Percentiles rank a stretch among this genome's conserved stretches.
These are phyloP conservation scores for Panagrolaimus sp. DNA, from an alignment of 1,140 invertebrate species.

Conservation along the genomic window DNA sequence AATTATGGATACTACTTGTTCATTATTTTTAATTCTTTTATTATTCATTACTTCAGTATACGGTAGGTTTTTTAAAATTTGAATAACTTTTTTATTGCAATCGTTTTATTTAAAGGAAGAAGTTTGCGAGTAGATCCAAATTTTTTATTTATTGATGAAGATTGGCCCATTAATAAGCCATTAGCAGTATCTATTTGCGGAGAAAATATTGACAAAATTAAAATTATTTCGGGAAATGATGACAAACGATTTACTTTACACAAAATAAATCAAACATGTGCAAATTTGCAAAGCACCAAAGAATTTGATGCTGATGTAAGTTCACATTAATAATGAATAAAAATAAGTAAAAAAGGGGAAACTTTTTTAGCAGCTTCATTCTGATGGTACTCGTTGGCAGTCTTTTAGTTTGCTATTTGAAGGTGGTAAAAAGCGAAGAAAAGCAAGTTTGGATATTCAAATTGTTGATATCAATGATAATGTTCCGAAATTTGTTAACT, in stretches of 20 bases:
- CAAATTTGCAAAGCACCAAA: neutral
- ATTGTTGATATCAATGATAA: constrained; percentile 17
- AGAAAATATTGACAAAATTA: constrained; percentile 4
- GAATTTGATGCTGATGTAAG: constrained; percentile 16
- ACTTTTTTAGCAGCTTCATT: constrained; percentile 16
- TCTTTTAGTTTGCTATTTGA: constrained; percentile 5
- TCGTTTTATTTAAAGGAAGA: constrained; percentile 10
- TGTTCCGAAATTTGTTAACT: constrained; percentile 10
- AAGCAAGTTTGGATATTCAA: constrained; percentile 13
- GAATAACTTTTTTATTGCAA: neutral
- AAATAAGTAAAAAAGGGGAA: neutral
- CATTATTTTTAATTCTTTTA: neutral
- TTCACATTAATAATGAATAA: neutral
- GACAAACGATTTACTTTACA: neutral
- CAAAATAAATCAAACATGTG: constrained; percentile 12
- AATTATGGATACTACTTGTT: too few relatives aligned
- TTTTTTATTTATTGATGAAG: constrained; percentile 19
- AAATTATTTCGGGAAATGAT: constrained; percentile 13
- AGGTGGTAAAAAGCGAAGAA: neutral
- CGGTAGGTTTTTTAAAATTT: neutral
- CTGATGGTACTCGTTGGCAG: constrained; percentile 15
- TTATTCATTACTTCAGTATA: neutral
- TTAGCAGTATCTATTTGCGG: constrained; percentile 12
- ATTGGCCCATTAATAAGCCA: neutral
- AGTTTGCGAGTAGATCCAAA: constrained; percentile 10